Percentiles rank a stretch among this genome's conserved stretches.
These are phyloP conservation scores for Harpagus bidentatus DNA, from an alignment of 2,113 vertebrate genomes.

Conservation along the genomic window DNA sequence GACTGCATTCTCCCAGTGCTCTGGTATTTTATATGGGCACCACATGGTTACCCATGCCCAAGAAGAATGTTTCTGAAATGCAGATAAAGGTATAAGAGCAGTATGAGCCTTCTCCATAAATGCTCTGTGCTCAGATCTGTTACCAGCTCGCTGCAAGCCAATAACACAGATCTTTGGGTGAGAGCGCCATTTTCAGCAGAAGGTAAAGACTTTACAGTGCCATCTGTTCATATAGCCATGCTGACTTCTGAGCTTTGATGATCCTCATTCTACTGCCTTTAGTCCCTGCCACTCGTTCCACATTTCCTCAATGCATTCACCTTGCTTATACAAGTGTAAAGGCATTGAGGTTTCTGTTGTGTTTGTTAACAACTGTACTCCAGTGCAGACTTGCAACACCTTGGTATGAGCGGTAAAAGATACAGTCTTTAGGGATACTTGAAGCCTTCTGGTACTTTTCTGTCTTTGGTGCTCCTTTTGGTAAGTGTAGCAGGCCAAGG, in stretches of 20 bases:
- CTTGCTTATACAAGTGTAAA: background rate
- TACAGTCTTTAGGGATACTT: background rate
- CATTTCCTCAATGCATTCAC: background rate
- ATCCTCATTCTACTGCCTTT: background rate
- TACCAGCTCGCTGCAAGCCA: background rate
- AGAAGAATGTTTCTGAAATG: background rate
- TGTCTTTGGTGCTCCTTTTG: background rate
- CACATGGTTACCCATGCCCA: background rate
- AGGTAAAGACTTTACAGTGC: background rate
- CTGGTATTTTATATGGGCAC: background rate
- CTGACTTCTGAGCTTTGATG: background rate
- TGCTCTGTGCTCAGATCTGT: background rate
- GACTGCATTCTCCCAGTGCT: background rate
- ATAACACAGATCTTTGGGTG: background rate
- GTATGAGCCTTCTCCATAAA: background rate
- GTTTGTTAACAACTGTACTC: background rate
- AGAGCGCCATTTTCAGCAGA: background rate
- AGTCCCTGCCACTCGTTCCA: background rate
- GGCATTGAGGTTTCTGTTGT: background rate
- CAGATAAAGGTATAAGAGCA: background rate
- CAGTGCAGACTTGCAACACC: background rate
- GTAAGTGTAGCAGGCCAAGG: background rate
- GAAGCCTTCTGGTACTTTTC: background rate
- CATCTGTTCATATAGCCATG: background rate
- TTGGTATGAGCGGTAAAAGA: background rate